Evolutionary conservation across 2,888 invertebrate species (phyloP).

Genomic region (Dynastes tityus): DNA sequence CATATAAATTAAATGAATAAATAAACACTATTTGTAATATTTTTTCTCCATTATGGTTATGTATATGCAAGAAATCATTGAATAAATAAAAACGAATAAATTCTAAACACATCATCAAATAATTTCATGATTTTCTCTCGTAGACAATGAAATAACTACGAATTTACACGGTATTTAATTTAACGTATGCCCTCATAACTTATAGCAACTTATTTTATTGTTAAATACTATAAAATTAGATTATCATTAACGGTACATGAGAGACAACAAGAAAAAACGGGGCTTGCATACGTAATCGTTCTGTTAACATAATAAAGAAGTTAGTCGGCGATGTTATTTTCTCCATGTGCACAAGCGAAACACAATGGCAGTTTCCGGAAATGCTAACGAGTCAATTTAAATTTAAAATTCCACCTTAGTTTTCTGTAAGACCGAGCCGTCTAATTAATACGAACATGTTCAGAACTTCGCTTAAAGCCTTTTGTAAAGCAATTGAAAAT

Average conservation of each 20-base stretch:
- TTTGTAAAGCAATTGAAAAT: conserved; percentile 36
- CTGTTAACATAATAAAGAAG: background rate
- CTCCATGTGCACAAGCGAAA: background rate
- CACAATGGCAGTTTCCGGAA: conserved; percentile 13
- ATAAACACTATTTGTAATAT: too few species aligned
- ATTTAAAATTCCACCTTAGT: conserved; percentile 23
- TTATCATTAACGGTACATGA: background rate
- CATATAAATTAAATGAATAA: too few species aligned
- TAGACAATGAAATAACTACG: background rate
- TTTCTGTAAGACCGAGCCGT: conserved; percentile 5
- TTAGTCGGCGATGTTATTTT: conserved; percentile 11
- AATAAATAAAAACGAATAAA: too few species aligned
- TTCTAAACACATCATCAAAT: too few species aligned
- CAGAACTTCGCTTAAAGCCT: conserved; percentile 27
- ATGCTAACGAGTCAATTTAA: conserved; percentile 38
- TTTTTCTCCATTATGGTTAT: too few species aligned
- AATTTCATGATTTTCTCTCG: background rate
- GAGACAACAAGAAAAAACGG: background rate
- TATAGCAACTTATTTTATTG: background rate
- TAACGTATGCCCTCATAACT: background rate
- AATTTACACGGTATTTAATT: background rate
- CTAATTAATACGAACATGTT: conserved; percentile 37
- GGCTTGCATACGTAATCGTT: background rate
- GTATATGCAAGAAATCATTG: too few species aligned
- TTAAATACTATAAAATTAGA: background rate